Percentiles rank a stretch among this genome's conserved stretches.
Conservation (phyloP, 2,797 vertebrate genomes). For the Periophthalmus magnuspinnatus region DNA sequence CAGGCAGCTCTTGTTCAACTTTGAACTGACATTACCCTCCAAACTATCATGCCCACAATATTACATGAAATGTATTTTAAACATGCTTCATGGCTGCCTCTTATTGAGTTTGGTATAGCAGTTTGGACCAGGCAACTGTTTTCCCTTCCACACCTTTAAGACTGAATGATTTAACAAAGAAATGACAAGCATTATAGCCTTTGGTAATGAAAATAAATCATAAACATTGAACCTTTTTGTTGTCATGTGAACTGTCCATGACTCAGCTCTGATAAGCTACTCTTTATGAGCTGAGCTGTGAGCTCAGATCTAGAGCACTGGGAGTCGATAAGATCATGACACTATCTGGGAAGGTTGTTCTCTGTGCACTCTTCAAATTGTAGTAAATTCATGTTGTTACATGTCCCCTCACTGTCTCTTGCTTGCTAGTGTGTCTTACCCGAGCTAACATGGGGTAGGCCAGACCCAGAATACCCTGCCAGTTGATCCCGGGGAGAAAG, state of each 20-base stretch:
- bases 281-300: conserved; percentile 6
- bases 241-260: conserved; percentile 39
- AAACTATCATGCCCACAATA: background rate
- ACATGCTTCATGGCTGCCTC: background rate
- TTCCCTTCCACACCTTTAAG: background rate
- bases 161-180: background rate
- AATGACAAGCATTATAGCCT: background rate
- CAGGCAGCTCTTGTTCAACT: background rate
- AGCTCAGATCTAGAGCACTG: background rate
- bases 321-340: conserved; percentile 6
- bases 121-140: background rate
- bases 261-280: conserved; percentile 23
- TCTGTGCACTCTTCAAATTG: background rate
- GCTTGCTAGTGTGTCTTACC: conserved; percentile 70
- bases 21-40: conserved; percentile 9
- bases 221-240: conserved; percentile 10
- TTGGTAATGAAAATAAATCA: conserved; percentile 16
- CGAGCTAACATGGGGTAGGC: conserved; percentile 88
- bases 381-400: background rate
- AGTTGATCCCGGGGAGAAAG: conserved; percentile 90
- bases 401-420: no score
- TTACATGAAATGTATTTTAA: background rate
- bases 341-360: background rate
- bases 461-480: conserved; percentile 96
- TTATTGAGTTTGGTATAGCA: background rate